These are phyloP conservation scores for Adelges cooleyi DNA, from an alignment of 1,140 invertebrate species.

Conservation along the genomic window DNA sequence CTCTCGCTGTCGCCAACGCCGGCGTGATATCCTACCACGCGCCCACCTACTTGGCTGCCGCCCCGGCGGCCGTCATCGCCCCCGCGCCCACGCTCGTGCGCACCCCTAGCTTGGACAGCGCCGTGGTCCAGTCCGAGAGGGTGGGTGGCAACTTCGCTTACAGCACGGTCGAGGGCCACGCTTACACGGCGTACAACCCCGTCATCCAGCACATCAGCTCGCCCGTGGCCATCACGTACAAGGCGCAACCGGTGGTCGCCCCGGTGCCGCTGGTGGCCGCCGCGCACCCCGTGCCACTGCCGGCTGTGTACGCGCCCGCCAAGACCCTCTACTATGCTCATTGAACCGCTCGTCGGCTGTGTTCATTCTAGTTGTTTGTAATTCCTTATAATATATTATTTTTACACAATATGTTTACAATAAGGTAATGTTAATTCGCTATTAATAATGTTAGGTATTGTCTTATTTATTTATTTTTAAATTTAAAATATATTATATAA, in stretches of 20 bases:
- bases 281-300: not conserved
- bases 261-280: conserved; percentile 22
- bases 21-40: not conserved
- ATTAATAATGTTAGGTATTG: too few relatives aligned
- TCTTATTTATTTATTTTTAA: too few relatives aligned
- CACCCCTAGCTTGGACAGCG: conserved; percentile 42
- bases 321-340: conserved; percentile 6
- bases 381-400: too few relatives aligned
- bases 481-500: too few relatives aligned
- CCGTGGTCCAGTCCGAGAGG: conserved; percentile 43
- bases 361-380: too few relatives aligned
- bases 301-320: conserved; percentile 13
- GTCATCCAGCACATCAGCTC: conserved; percentile 36
- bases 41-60: conserved; percentile 3
- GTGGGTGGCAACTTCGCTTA: conserved; percentile 47
- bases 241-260: conserved; percentile 30
- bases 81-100: conserved; percentile 38
- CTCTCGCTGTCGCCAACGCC: conserved; percentile 3
- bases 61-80: conserved; percentile 26
- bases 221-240: conserved; percentile 35
- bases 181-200: conserved; percentile 41
- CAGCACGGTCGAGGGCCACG: conserved; percentile 43
- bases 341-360: too few relatives aligned
- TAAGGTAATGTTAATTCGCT: too few relatives aligned
- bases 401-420: too few relatives aligned